Conservation (phyloP, 2,888 invertebrate species). For the Sesia bembeciformis region DNA sequence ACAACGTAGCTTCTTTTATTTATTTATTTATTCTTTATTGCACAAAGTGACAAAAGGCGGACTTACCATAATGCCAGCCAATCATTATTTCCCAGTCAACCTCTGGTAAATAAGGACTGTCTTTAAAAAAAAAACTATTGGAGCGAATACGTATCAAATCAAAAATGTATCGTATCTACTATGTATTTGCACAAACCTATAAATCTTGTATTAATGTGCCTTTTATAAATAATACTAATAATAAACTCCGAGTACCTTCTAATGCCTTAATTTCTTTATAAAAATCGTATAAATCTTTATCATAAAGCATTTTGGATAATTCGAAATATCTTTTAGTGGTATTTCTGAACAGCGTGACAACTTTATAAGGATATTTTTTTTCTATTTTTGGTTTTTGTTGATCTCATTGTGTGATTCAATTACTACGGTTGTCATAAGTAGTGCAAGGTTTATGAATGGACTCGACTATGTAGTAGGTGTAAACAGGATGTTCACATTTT, state of each 20-base stretch:
- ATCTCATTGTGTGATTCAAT: conserved; percentile 39
- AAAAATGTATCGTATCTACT: too few relatives aligned
- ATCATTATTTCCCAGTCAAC: too few relatives aligned
- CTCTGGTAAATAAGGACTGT: too few relatives aligned
- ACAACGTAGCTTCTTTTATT: too few relatives aligned
- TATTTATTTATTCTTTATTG: too few relatives aligned
- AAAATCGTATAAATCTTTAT: conserved; percentile 53
- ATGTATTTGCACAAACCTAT: too few relatives aligned
- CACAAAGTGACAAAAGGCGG: too few relatives aligned
- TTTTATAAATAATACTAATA: conserved; percentile 6
- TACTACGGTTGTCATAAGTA: conserved; percentile 58
- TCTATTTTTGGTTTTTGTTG: conserved; percentile 20
- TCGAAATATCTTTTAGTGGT: conserved; percentile 28
- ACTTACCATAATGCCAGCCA: too few relatives aligned
- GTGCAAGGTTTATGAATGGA: conserved; percentile 33
- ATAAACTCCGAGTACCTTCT: conserved; percentile 12
- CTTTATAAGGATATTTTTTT: conserved; percentile 31
- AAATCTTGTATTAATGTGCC: too few relatives aligned
- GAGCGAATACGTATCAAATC: too few relatives aligned
- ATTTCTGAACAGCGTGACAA: conserved; percentile 42
- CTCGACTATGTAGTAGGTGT: conserved; percentile 10
- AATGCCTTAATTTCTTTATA: conserved; percentile 42
- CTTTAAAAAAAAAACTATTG: too few relatives aligned
- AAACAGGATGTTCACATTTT: conserved; percentile 21
- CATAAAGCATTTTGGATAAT: conserved; percentile 28